Percentiles rank a stretch among this genome's conserved stretches.
Evolutionary conservation across 2,888 invertebrate genomes (phyloP).

Genomic region (Microchrysa polita): DNA sequence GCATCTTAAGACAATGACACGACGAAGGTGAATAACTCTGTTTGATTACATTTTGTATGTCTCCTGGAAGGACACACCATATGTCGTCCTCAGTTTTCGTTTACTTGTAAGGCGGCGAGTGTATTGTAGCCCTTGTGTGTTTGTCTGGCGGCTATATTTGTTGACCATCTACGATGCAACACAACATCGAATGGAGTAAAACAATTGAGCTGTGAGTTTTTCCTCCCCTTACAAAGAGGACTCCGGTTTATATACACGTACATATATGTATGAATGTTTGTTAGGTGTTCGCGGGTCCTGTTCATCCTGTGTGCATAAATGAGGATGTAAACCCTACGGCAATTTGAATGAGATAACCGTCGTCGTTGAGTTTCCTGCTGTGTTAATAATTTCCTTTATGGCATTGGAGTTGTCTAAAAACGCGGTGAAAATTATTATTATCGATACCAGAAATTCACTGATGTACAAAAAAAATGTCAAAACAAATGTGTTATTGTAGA

Average conservation of each 20-base stretch:
- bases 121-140: constrained; percentile 5
- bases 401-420: constrained; percentile 19
- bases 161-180: constrained; percentile 25
- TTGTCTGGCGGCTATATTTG: background rate
- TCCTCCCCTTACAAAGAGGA: background rate
- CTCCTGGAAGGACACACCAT: constrained; percentile 22
- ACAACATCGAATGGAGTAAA: constrained; percentile 12
- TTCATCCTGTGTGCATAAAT: background rate
- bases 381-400: constrained; percentile 43
- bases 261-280: background rate
- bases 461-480: background rate
- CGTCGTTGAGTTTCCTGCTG: constrained; percentile 34
- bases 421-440: constrained; percentile 39
- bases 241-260: too few relatives aligned
- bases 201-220: constrained; percentile 30
- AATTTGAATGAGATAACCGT: constrained; percentile 38
- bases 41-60: background rate
- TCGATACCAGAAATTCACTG: constrained; percentile 21
- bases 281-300: constrained; percentile 1
- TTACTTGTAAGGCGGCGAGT: constrained; percentile 1
- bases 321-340: constrained; percentile 36
- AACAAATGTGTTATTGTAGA: too few relatives aligned
- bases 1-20: constrained; percentile 6
- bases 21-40: background rate
- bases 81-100: background rate